These are phyloP conservation scores for Coenobita brevimanus DNA, from an alignment of 1,140 invertebrate genomes.

Conservation along the genomic window DNA sequence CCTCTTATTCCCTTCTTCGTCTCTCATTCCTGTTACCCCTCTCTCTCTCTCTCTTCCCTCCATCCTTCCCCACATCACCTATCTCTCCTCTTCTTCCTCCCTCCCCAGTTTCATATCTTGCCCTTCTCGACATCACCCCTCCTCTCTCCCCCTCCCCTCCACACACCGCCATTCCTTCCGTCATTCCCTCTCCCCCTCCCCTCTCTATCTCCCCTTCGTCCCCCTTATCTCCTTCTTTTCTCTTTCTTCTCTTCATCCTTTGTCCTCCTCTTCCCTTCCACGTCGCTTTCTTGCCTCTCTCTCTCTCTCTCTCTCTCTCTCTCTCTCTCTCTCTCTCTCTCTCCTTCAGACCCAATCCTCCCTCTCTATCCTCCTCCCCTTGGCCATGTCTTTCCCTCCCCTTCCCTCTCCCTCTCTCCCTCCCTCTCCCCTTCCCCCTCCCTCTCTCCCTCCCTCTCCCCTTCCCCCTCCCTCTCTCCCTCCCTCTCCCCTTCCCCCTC, in stretches of 20 bases:
- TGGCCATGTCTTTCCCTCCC: background rate
- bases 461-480: background rate
- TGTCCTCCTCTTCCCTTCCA: too few species aligned
- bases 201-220: background rate
- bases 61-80: background rate
- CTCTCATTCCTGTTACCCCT: background rate
- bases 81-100: background rate
- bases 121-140: background rate
- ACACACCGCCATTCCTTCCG: too few species aligned
- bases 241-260: background rate
- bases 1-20: background rate
- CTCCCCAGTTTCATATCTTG: background rate
- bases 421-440: background rate
- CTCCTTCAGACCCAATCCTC: background rate
- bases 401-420: background rate
- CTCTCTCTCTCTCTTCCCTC: background rate
- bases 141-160: too few species aligned
- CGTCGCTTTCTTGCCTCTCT: background rate
- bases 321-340: background rate
- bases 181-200: background rate
- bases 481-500: background rate
- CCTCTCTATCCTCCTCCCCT: background rate
- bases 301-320: too few species aligned
- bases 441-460: background rate
- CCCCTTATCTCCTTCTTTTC: background rate